These are phyloP conservation scores for Camponotus pennsylvanicus DNA, from an alignment of 1,140 invertebrate genomes.

Conservation along the genomic window DNA sequence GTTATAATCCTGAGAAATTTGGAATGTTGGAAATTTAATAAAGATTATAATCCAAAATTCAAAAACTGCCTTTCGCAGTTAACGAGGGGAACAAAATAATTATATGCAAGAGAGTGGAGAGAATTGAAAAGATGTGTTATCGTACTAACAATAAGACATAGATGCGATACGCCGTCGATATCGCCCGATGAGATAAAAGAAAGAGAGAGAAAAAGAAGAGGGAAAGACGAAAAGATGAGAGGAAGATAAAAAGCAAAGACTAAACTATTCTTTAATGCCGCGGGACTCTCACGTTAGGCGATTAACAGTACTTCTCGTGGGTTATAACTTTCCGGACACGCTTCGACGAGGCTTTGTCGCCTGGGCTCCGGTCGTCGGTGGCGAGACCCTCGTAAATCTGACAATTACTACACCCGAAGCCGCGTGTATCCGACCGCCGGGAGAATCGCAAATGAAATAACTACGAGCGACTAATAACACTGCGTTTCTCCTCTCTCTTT, in stretches of 20 bases:
- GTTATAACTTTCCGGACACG: constrained; percentile 66
- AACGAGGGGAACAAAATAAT: constrained; percentile 1
- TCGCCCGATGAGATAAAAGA: not conserved
- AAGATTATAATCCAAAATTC: constrained; percentile 28
- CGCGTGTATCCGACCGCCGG: constrained; percentile 39
- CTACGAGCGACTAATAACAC: constrained; percentile 71
- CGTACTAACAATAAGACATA: constrained; percentile 11
- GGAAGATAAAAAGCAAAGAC: not conserved
- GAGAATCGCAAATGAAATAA: constrained; percentile 73
- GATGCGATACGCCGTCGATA: constrained; percentile 13
- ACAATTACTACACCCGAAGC: constrained; percentile 65
- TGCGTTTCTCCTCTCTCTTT: constrained; percentile 22
- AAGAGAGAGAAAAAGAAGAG: not conserved
- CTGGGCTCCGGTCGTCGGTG: not conserved
- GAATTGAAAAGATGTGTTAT: constrained; percentile 13
- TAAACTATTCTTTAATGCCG: constrained; percentile 17
- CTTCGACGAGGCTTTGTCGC: constrained; percentile 65
- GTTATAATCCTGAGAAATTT: not conserved
- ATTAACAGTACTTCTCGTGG: constrained; percentile 56
- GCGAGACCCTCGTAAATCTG: constrained; percentile 64
- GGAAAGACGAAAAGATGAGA: not conserved
- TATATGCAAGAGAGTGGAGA: not conserved
- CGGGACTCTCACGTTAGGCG: constrained; percentile 9
- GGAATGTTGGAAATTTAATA: constrained; percentile 42
- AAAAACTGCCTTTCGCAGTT: not conserved